phyloP scores from a whole-genome alignment of 2,888 invertebrate species.

The Agrotis puta region DNA sequence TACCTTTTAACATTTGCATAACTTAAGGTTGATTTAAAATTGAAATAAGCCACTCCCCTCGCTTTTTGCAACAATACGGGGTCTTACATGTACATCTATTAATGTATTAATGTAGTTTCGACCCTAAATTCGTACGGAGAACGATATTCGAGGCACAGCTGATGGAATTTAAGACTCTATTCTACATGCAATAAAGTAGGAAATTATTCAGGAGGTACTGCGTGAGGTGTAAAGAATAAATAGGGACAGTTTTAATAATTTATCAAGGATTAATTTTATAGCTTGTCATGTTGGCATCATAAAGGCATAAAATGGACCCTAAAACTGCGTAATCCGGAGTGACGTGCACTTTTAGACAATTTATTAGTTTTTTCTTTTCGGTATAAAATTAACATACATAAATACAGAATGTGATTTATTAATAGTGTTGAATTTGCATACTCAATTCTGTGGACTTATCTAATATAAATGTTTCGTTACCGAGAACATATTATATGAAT shows the following conservation, averaged over 20 bases:
- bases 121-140: constrained; percentile 55
- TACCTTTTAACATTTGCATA: constrained; percentile 70
- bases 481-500: not conserved
- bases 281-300: constrained; percentile 64
- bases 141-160: constrained; percentile 20
- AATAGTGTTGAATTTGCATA: constrained; percentile 6
- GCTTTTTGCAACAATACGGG: constrained; percentile 59
- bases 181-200: not conserved
- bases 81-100: constrained; percentile 65
- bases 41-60: constrained; percentile 72
- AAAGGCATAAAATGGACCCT: constrained; percentile 47
- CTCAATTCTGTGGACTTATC: not conserved
- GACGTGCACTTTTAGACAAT: constrained; percentile 52
- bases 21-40: constrained; percentile 75
- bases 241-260: constrained; percentile 62
- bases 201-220: not conserved
- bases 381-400: constrained; percentile 11
- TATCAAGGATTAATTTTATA: constrained; percentile 69
- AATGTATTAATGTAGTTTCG: constrained; percentile 69
- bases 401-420: constrained; percentile 12
- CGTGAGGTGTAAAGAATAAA: constrained; percentile 52
- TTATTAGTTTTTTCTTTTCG: constrained; percentile 31
- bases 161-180: constrained; percentile 36
- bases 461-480: not conserved
- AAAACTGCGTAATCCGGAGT: constrained; percentile 48